Percentiles rank a stretch among this genome's conserved stretches.
phyloP scores from a whole-genome alignment of 2,797 vertebrate species.

The Poecile montanus region DNA sequence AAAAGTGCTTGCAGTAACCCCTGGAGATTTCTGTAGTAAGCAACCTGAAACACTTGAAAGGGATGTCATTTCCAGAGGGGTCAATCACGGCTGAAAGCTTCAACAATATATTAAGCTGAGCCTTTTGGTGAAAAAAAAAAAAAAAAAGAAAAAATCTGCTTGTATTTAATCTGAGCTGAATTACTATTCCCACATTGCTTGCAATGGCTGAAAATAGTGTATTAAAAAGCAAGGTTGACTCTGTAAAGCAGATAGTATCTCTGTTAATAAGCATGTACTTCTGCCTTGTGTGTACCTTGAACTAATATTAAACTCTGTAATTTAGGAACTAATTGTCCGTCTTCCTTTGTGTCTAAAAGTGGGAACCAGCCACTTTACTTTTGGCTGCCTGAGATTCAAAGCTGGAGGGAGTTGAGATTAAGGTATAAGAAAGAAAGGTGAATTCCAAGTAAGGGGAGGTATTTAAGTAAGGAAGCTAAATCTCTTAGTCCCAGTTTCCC shows the following conservation, averaged over 20 bases:
- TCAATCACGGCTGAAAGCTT: neutral
- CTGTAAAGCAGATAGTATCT: neutral
- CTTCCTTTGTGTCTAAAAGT: neutral
- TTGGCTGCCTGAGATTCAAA: neutral
- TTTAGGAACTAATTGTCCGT: neutral
- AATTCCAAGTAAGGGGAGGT: neutral
- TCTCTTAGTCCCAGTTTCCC: neutral
- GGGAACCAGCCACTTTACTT: neutral
- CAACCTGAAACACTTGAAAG: neutral
- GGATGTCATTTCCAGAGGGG: neutral
- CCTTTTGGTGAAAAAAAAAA: neutral
- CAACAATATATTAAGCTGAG: neutral
- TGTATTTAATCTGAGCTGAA: neutral
- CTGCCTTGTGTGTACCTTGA: neutral
- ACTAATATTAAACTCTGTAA: neutral
- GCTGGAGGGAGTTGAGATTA: neutral
- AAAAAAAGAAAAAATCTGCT: neutral
- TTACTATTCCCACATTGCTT: neutral
- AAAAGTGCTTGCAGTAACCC: neutral
- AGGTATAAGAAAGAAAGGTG: neutral
- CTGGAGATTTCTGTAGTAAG: neutral
- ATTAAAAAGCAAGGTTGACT: neutral
- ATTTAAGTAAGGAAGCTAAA: neutral
- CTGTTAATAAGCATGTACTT: neutral
- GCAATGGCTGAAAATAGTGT: neutral